phyloP scores from a whole-genome alignment of 2,113 vertebrate species.

The Rhinogobius similis region DNA sequence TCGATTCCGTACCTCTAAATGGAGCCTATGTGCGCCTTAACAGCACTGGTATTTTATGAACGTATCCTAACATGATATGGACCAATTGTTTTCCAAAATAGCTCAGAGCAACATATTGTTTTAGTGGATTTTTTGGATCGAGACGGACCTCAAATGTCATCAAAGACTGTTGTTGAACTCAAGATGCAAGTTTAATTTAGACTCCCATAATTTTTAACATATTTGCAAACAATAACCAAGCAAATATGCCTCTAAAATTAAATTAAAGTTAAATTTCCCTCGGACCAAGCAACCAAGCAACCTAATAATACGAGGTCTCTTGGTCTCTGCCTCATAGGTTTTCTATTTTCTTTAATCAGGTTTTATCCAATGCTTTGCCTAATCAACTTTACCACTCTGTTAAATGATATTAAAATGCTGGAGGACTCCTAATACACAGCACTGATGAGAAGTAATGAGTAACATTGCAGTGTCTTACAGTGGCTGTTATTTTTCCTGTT shows the following conservation, averaged over 20 bases:
- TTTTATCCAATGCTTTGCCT: neutral
- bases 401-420: conserved; percentile 7
- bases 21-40: too few relatives aligned
- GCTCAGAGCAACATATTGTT: neutral
- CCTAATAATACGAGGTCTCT: neutral
- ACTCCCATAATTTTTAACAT: neutral
- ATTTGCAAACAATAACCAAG: neutral
- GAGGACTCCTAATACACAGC: neutral
- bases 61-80: too few relatives aligned
- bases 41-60: too few relatives aligned
- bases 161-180: neutral
- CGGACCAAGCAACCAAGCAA: conserved; percentile 2
- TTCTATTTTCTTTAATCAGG: conserved; percentile 4
- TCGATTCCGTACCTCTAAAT: too few relatives aligned
- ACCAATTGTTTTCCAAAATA: too few relatives aligned
- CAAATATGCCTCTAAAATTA: neutral
- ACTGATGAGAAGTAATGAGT: neutral
- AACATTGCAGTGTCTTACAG: neutral
- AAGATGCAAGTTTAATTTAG: neutral
- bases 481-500: neutral
- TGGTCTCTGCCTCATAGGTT: conserved; percentile 1
- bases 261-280: neutral
- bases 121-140: neutral
- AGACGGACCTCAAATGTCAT: neutral
- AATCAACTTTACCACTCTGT: conserved; percentile 2